Percentiles rank a stretch among this genome's conserved stretches.
Evolutionary conservation across 2,888 invertebrate species (phyloP).

Genomic region (Calameuta idolon): DNA sequence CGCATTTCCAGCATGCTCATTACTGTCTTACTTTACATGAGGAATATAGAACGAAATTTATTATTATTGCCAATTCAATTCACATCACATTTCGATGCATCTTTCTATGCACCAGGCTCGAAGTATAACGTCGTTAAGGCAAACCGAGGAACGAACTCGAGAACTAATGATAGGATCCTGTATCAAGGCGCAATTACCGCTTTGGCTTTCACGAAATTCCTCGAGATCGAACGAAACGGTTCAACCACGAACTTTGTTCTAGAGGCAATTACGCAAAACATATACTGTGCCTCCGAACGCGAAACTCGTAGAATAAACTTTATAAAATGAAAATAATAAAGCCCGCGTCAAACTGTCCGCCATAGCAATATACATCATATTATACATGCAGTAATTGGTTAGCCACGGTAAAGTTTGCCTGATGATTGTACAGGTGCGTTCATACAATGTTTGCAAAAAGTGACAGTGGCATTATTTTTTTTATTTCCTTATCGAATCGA

Average conservation of each 20-base stretch:
- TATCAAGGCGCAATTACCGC: not conserved
- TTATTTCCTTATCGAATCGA: not conserved
- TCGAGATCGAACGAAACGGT: not conserved
- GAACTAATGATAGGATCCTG: not conserved
- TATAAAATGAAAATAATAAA: not conserved
- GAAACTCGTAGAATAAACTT: not conserved
- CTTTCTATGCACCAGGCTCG: not conserved
- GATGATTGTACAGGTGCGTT: not conserved
- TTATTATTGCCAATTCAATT: not conserved
- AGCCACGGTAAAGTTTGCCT: not conserved
- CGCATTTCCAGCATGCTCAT: not conserved
- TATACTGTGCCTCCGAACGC: not conserved
- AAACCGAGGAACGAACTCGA: not conserved
- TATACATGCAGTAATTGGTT: not conserved
- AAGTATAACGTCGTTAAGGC: not conserved
- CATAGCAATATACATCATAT: not conserved
- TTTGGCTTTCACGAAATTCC: not conserved
- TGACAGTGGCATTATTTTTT: not conserved
- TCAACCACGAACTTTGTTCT: not conserved
- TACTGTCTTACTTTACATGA: not conserved
- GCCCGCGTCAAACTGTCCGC: not conserved
- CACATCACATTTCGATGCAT: not conserved
- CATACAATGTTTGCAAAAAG: not conserved
- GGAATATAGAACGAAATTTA: not conserved
- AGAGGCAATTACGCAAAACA: not conserved